A percentile compares a stretch with the other conserved stretches of the same genome.
phyloP scores from a whole-genome alignment of 2,113 vertebrate species.

The Aplodontia rufa region DNA sequence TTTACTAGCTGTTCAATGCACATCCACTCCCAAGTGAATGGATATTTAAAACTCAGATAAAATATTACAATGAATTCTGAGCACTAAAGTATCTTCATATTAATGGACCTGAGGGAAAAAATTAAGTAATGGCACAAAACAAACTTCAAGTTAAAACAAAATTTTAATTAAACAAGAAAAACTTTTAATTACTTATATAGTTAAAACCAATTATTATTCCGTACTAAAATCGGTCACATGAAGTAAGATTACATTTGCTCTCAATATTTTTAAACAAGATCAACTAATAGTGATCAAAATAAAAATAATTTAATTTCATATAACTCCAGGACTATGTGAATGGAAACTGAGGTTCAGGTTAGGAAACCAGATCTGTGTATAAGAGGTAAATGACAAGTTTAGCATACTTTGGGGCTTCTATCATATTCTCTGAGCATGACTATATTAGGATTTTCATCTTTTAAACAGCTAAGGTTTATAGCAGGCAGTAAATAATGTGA shows the following conservation, averaged over 20 bases:
- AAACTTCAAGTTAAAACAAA: slow-evolving; percentile 43
- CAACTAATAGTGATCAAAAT: neutral
- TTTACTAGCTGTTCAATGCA: too few species aligned
- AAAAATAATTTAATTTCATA: slow-evolving; percentile 45
- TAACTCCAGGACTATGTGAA: neutral
- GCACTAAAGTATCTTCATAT: slow-evolving; percentile 16
- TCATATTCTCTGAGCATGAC: slow-evolving; percentile 5
- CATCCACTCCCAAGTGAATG: neutral
- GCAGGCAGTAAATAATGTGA: slow-evolving; percentile 71
- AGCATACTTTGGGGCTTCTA: slow-evolving; percentile 1
- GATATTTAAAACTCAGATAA: slow-evolving; percentile 54
- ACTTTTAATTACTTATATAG: neutral
- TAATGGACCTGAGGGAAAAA: slow-evolving; percentile 3
- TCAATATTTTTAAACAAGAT: slow-evolving; percentile 41
- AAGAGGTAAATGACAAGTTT: slow-evolving; percentile 11
- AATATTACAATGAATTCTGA: slow-evolving; percentile 49
- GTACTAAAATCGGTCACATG: slow-evolving; percentile 13
- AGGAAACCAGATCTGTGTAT: neutral
- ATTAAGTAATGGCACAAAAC: slow-evolving; percentile 42
- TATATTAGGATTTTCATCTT: slow-evolving; percentile 58
- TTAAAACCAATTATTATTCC: slow-evolving; percentile 38
- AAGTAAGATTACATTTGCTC: slow-evolving; percentile 35
- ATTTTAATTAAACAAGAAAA: slow-evolving; percentile 43
- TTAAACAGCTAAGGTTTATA: slow-evolving; percentile 71
- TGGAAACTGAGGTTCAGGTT: neutral